phyloP scores from a whole-genome alignment of 2,113 vertebrate genomes.

The Actenoides hombroni region DNA sequence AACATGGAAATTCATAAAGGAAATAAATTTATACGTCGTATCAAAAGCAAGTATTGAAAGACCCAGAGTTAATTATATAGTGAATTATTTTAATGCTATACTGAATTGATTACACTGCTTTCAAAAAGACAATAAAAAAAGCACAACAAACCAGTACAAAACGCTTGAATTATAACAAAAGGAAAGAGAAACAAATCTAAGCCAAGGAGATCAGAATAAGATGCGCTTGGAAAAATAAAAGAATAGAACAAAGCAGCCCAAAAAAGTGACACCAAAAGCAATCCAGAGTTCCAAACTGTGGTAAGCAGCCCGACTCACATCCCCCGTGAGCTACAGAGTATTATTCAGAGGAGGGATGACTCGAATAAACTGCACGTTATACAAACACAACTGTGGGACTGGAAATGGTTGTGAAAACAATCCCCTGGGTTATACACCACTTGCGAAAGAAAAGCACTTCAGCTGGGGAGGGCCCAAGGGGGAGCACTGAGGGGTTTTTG shows the following conservation, averaged over 20 bases:
- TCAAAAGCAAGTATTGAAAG: background rate
- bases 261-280: background rate
- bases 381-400: background rate
- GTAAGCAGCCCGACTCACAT: background rate
- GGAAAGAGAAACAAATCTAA: background rate
- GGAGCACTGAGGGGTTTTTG: rapidly evolving
- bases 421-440: background rate
- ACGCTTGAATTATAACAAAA: background rate
- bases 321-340: background rate
- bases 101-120: background rate
- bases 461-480: background rate
- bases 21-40: background rate
- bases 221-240: background rate
- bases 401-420: background rate
- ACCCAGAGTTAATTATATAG: constrained; percentile 16
- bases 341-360: background rate
- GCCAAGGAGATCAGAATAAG: background rate
- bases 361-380: background rate
- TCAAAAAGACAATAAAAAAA: background rate
- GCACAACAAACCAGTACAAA: background rate
- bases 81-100: constrained; percentile 7
- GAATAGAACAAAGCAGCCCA: background rate
- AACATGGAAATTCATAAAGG: background rate
- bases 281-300: background rate
- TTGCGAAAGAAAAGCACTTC: background rate